Conservation (phyloP, 2,888 invertebrate genomes). For the Lepidochitona cinerea region DNA sequence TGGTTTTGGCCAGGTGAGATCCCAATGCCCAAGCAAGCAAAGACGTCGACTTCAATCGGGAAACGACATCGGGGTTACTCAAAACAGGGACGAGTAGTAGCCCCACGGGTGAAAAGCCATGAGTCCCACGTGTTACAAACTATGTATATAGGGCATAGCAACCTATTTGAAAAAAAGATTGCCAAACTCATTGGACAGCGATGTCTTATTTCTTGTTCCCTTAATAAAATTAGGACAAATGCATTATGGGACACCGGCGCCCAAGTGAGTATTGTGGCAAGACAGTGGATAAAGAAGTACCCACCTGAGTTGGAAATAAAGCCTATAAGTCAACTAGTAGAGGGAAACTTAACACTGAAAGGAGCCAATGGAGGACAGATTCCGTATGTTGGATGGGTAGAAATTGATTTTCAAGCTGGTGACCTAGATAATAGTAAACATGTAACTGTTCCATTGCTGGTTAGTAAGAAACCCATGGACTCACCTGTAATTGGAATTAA, state of each 20-base stretch:
- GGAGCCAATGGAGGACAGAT: not conserved
- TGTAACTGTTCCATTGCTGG: not conserved
- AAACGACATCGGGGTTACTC: too few relatives aligned
- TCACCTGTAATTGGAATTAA: not conserved
- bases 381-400: constrained; percentile 4
- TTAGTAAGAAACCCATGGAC: not conserved
- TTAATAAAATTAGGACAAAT: not conserved
- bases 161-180: not conserved
- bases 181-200: not conserved
- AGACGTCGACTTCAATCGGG: too few relatives aligned
- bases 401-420: not conserved
- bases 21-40: too few relatives aligned
- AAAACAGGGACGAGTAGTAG: too few relatives aligned
- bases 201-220: not conserved
- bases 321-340: not conserved
- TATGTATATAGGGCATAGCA: too few relatives aligned
- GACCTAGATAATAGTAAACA: not conserved
- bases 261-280: not conserved
- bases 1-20: too few relatives aligned
- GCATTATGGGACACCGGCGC: not conserved
- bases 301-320: not conserved
- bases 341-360: not conserved
- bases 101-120: too few relatives aligned
- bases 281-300: not conserved
- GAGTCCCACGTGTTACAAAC: too few relatives aligned